phyloP scores from a whole-genome alignment of 2,797 vertebrate genomes.

The Spinibarbus caldwelli region DNA sequence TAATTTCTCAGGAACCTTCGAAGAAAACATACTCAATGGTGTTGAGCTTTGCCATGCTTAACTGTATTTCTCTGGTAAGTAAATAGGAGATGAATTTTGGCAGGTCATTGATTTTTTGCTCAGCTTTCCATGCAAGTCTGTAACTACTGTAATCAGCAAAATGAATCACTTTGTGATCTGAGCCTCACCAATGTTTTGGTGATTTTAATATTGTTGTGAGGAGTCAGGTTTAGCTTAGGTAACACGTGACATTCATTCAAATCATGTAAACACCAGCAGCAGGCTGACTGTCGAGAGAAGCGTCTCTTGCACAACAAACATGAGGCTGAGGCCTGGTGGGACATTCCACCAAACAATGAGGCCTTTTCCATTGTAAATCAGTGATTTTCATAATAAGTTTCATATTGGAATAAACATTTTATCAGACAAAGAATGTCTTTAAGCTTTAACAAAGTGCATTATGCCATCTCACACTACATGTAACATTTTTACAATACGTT shows the following conservation, averaged over 20 bases:
- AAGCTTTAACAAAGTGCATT: not conserved
- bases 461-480: not conserved
- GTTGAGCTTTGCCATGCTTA: not conserved
- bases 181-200: conserved; percentile 6
- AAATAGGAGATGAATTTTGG: conserved; percentile 31
- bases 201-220: conserved; percentile 12
- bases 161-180: conserved; percentile 8
- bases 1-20: not conserved
- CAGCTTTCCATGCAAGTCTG: conserved; percentile 10
- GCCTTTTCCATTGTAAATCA: not conserved
- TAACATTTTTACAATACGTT: not conserved
- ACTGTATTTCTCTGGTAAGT: conserved; percentile 4
- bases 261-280: not conserved
- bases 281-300: not conserved
- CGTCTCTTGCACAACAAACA: not conserved
- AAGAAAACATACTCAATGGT: not conserved
- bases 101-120: conserved; percentile 39
- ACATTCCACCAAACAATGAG: not conserved
- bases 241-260: conserved; percentile 31
- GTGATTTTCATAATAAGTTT: not conserved
- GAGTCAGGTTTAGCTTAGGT: conserved; percentile 32
- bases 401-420: not conserved
- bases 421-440: not conserved
- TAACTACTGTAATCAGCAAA: conserved; percentile 22
- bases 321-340: not conserved